Evolutionary conservation across 2,113 vertebrate species (phyloP).

Genomic region (Columbina picui): DNA sequence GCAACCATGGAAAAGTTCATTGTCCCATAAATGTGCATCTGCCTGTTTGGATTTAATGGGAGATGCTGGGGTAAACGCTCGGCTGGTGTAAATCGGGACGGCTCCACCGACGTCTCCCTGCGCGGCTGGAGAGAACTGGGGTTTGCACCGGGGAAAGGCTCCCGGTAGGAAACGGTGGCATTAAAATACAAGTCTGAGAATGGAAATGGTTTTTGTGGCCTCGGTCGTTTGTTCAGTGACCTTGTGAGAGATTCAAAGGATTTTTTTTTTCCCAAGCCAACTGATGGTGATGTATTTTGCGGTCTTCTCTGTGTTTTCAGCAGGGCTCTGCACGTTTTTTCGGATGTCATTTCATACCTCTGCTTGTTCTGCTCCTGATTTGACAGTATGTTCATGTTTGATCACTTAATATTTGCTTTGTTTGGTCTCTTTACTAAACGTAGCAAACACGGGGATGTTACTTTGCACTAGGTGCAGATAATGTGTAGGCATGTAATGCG

Average conservation of each 20-base stretch:
- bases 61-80: background rate
- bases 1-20: background rate
- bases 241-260: slow-evolving; percentile 3
- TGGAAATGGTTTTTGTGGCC: background rate
- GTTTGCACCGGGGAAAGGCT: background rate
- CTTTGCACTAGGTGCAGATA: background rate
- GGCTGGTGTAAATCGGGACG: background rate
- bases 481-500: background rate
- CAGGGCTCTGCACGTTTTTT: accelerated
- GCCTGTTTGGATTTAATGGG: background rate
- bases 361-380: background rate
- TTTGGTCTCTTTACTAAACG: background rate
- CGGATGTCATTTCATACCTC: accelerated
- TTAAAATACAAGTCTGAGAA: background rate
- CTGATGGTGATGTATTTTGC: background rate
- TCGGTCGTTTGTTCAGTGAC: background rate
- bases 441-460: accelerated
- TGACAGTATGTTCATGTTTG: background rate
- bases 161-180: background rate
- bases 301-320: background rate
- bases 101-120: accelerated
- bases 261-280: background rate
- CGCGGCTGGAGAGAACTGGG: background rate
- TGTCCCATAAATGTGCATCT: background rate
- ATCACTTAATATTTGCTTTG: background rate